A percentile compares a stretch with the other conserved stretches of the same genome.
phyloP scores from a whole-genome alignment of 2,113 vertebrate genomes.

The Cavia aperea region DNA sequence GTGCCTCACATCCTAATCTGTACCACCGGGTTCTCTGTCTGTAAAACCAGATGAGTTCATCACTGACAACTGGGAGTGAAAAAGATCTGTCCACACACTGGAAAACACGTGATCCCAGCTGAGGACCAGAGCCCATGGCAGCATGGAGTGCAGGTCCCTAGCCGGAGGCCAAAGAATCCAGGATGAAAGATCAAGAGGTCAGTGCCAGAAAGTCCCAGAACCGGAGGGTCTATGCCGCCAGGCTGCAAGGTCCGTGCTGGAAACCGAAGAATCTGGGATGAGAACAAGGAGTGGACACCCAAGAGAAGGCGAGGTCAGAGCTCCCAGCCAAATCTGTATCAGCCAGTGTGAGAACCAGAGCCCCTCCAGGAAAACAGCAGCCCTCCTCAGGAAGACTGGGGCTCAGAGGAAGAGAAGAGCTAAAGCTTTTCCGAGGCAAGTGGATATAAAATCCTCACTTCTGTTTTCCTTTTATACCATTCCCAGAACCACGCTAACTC shows the following conservation, averaged over 20 bases:
- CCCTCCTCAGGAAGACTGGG: not conserved
- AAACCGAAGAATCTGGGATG: rapidly evolving
- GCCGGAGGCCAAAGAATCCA: not conserved
- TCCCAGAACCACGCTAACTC: not conserved
- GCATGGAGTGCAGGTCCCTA: rapidly evolving
- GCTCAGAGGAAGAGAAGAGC: not conserved
- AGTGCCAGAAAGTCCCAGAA: not conserved
- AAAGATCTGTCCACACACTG: not conserved
- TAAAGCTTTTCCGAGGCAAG: not conserved
- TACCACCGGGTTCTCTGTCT: not conserved
- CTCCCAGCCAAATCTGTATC: not conserved
- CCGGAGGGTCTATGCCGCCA: not conserved
- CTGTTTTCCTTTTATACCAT: not conserved
- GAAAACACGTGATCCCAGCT: not conserved
- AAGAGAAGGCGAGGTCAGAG: not conserved
- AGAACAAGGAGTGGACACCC: not conserved
- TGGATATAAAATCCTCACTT: not conserved
- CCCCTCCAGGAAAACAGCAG: not conserved
- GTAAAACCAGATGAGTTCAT: not conserved
- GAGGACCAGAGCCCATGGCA: not conserved
- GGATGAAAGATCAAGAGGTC: not conserved
- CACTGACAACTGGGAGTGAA: not conserved
- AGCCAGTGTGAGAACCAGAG: not conserved
- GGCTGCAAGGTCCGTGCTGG: not conserved
- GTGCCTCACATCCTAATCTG: rapidly evolving